A percentile compares a stretch with the other conserved stretches of the same genome.
phyloP scores from a whole-genome alignment of 2,888 invertebrate species.

The Epistrophella euchroma region DNA sequence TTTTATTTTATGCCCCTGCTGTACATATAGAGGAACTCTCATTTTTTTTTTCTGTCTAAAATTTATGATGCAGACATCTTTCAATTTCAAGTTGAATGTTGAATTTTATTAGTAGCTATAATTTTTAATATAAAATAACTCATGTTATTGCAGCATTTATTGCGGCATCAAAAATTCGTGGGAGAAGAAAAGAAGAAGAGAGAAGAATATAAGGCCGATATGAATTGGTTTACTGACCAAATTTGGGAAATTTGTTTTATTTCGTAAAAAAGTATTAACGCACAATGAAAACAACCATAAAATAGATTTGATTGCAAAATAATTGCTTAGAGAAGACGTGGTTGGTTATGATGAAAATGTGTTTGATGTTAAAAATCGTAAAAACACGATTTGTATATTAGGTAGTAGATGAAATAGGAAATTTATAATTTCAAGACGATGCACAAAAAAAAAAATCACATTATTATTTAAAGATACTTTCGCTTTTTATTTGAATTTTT shows the following conservation, averaged over 20 bases:
- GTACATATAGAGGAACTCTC: conserved; percentile 9
- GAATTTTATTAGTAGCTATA: conserved; percentile 60
- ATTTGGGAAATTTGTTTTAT: neutral
- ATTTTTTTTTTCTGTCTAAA: conserved; percentile 13
- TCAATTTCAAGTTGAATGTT: conserved; percentile 59
- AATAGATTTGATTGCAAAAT: conserved; percentile 21
- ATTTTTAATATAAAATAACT: conserved; percentile 58
- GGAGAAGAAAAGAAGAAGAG: conserved; percentile 1
- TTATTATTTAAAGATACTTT: neutral
- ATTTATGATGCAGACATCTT: conserved; percentile 65
- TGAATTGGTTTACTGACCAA: conserved; percentile 31
- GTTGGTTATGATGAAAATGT: neutral
- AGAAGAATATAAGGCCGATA: neutral
- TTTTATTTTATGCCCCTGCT: conserved; percentile 37
- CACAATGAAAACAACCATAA: conserved; percentile 5
- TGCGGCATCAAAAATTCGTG: conserved; percentile 43
- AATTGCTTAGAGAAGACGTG: conserved; percentile 12
- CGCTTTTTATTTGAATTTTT: conserved; percentile 8
- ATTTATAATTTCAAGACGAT: neutral
- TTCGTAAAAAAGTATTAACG: neutral
- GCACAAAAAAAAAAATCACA: neutral
- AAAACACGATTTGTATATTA: neutral
- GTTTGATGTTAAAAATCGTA: neutral
- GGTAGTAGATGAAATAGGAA: neutral
- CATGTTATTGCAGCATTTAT: conserved; percentile 69